Percentiles rank a stretch among this genome's conserved stretches.
phyloP scores from a whole-genome alignment of 1,140 invertebrate genomes.

The Drosophila pectinifera region DNA sequence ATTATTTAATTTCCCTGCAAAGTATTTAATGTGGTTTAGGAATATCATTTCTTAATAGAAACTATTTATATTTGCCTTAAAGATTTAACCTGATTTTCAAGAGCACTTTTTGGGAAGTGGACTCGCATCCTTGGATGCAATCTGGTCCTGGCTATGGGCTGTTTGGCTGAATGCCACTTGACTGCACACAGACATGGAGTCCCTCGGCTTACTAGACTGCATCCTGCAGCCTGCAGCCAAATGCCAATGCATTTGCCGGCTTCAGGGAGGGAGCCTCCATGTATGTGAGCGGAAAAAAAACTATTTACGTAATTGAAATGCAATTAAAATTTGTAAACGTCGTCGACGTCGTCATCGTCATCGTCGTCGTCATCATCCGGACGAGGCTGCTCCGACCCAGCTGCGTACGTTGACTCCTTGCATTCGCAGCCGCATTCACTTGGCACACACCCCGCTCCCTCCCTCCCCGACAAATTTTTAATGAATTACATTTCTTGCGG shows the following conservation, averaged over 20 bases:
- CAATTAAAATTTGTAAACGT: conserved; percentile 77
- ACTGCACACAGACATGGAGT: conserved; percentile 59
- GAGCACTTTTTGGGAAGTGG: neutral
- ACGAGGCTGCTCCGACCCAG: conserved; percentile 12
- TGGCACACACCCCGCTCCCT: neutral
- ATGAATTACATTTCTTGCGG: conserved; percentile 83
- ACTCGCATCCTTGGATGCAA: conserved; percentile 4
- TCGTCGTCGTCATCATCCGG: conserved; percentile 13
- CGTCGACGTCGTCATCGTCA: conserved; percentile 38
- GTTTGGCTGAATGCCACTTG: conserved; percentile 49
- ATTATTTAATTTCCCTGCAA: too few species aligned
- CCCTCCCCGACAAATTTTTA: conserved; percentile 54
- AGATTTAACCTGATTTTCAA: neutral
- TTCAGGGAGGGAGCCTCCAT: neutral
- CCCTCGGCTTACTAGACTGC: conserved; percentile 17
- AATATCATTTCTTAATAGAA: neutral
- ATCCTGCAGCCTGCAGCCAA: conserved; percentile 30
- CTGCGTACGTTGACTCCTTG: conserved; percentile 67
- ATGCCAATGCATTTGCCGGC: conserved; percentile 23
- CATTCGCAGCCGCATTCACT: conserved; percentile 10
- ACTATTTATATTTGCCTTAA: neutral
- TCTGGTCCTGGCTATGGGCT: too few species aligned
- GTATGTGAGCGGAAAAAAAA: conserved; percentile 39
- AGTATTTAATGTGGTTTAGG: neutral
- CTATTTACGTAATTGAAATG: conserved; percentile 79